A percentile compares a stretch with the other conserved stretches of the same genome.
phyloP scores from a whole-genome alignment of 2,113 vertebrate species.

The Phaetusa simplex region DNA sequence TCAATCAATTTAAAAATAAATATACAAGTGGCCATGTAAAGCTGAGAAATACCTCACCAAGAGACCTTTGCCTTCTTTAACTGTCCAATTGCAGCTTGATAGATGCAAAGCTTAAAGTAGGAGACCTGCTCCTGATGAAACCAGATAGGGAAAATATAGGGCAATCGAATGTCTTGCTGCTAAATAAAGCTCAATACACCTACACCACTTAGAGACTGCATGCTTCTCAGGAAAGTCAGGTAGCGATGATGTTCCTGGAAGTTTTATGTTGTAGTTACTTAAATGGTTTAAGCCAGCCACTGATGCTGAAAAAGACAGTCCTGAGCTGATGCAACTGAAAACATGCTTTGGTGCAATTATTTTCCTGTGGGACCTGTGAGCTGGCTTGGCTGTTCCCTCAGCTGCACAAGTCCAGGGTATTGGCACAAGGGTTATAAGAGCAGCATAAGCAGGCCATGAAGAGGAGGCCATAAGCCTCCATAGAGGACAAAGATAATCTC shows the following conservation, averaged over 20 bases:
- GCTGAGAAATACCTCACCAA: background rate
- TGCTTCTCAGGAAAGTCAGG: background rate
- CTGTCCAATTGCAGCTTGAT: background rate
- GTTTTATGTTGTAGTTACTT: background rate
- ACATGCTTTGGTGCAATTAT: background rate
- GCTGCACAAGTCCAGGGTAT: background rate
- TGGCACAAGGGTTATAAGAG: background rate
- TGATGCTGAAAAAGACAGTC: background rate
- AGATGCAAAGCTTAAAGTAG: background rate
- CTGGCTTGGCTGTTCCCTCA: background rate
- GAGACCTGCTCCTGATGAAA: background rate
- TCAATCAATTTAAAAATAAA: slow-evolving; percentile 41
- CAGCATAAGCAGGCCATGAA: background rate
- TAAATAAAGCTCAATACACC: background rate
- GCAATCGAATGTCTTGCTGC: background rate
- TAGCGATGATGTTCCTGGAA: background rate
- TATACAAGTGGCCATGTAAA: background rate
- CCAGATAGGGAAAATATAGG: background rate
- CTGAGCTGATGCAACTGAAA: background rate
- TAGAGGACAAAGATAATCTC: background rate
- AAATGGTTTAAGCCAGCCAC: background rate
- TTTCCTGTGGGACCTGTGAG: background rate
- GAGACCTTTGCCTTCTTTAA: background rate
- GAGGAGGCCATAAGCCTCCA: too few relatives aligned
- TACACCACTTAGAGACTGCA: background rate